Conservation (phyloP, 2,113 vertebrate species). For the Calypte anna region DNA sequence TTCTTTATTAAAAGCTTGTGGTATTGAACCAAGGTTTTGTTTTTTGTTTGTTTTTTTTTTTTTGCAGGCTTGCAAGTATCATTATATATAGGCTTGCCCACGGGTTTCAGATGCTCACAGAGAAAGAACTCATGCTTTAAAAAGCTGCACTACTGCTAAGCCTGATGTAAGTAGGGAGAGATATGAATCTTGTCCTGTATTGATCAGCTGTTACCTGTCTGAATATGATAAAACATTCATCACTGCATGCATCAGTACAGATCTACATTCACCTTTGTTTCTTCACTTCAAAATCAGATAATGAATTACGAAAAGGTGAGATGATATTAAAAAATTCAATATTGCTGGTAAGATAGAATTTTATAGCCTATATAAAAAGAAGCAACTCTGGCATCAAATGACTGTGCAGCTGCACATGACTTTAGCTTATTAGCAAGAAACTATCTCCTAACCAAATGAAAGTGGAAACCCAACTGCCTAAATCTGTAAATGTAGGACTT, state of each 20-base stretch:
- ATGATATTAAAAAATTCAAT: not conserved
- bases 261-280: not conserved
- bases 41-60: not conserved
- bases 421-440: not conserved
- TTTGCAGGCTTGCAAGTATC: not conserved
- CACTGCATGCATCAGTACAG: not conserved
- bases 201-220: not conserved
- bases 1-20: not conserved
- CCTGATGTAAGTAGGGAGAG: not conserved
- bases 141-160: not conserved
- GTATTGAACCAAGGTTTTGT: not conserved
- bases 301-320: not conserved
- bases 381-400: not conserved
- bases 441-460: not conserved
- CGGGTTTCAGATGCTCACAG: not conserved
- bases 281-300: not conserved
- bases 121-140: not conserved
- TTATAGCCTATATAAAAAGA: not conserved
- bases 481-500: not conserved
- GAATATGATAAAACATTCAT: not conserved
- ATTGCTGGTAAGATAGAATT: not conserved
- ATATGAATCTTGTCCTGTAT: not conserved
- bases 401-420: not conserved
- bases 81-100: accelerated
- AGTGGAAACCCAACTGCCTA: not conserved